Conservation (phyloP, 2,797 vertebrate species). For the Microctenopoma steveboyesi region DNA sequence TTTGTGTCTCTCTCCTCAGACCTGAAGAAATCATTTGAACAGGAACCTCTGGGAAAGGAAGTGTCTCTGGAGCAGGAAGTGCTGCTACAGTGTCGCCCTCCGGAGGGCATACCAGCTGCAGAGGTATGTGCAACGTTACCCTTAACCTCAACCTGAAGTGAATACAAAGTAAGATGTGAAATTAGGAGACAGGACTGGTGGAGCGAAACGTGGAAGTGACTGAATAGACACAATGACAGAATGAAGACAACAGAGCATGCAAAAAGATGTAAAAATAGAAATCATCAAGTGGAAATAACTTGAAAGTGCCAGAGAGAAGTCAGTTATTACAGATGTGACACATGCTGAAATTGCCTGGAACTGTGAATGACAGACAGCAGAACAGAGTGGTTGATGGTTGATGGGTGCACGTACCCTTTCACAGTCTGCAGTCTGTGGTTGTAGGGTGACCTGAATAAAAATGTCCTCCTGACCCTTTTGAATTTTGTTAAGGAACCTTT, state of each 20-base stretch:
- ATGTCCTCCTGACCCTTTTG: conserved; percentile 3
- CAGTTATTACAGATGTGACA: conserved; percentile 39
- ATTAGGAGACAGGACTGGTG: conserved; percentile 10
- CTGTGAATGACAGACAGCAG: conserved; percentile 50
- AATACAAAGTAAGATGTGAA: conserved; percentile 21
- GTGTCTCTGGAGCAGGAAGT: conserved; percentile 96
- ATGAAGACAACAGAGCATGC: conserved; percentile 26
- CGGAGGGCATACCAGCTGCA: conserved; percentile 93
- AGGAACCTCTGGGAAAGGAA: conserved; percentile 96
- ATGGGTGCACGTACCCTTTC: conserved; percentile 9
- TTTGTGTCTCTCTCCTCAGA: conserved; percentile 78
- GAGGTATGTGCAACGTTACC: conserved; percentile 81
- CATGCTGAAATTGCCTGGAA: conserved; percentile 35
- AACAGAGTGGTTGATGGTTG: conserved; percentile 20
- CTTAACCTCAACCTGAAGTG: conserved; percentile 32
- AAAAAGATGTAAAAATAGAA: conserved; percentile 23
- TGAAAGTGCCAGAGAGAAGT: conserved; percentile 29
- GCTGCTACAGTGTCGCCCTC: conserved; percentile 94
- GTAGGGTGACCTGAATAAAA: conserved; percentile 17
- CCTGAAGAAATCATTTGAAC: conserved; percentile 95
- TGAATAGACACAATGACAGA: conserved; percentile 10
- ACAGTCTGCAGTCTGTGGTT: conserved; percentile 24
- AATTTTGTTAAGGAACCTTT: background rate
- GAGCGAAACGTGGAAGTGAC: conserved; percentile 12
- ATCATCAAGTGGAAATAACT: conserved; percentile 41